Percentiles rank a stretch among this genome's conserved stretches.
Conservation (phyloP, 2,113 vertebrate species). For the Dendrocopos noguchii region DNA sequence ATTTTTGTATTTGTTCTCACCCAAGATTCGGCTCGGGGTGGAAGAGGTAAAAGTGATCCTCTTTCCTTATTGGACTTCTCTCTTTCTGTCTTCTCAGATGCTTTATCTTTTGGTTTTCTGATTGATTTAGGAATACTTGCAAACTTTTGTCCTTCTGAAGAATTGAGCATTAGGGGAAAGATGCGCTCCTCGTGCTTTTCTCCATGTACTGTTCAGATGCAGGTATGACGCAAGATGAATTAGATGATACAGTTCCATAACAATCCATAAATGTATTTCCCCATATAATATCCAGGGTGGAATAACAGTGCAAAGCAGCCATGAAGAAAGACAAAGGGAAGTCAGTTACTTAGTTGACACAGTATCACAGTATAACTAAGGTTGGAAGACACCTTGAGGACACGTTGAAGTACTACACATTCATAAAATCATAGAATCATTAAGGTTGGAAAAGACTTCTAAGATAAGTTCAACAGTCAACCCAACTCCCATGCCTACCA, state of each 20-base stretch:
- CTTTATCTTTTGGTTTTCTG: constrained; percentile 78
- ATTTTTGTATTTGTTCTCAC: constrained; percentile 48
- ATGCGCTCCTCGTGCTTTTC: constrained; percentile 72
- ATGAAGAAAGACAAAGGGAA: constrained; percentile 5
- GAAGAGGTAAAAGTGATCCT: constrained; percentile 15
- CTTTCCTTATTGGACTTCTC: constrained; percentile 73
- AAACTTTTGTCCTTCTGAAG: constrained; percentile 73
- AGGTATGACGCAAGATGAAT: background rate
- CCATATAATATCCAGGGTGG: background rate
- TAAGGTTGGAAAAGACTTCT: too few species aligned
- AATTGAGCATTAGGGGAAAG: constrained; percentile 9
- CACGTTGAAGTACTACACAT: too few species aligned
- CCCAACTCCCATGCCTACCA: too few species aligned
- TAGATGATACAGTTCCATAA: background rate
- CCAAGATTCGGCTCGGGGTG: constrained; percentile 59
- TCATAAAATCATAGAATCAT: too few species aligned
- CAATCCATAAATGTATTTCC: background rate
- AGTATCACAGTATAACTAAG: too few species aligned
- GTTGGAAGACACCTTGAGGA: too few species aligned
- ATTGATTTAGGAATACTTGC: constrained; percentile 57
- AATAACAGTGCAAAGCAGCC: background rate
- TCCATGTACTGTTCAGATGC: constrained; percentile 47
- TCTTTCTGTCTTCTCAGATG: constrained; percentile 73
- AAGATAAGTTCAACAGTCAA: too few species aligned
- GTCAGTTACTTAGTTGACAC: background rate